phyloP scores from a whole-genome alignment of 2,113 vertebrate genomes.

The Butorides virescens region DNA sequence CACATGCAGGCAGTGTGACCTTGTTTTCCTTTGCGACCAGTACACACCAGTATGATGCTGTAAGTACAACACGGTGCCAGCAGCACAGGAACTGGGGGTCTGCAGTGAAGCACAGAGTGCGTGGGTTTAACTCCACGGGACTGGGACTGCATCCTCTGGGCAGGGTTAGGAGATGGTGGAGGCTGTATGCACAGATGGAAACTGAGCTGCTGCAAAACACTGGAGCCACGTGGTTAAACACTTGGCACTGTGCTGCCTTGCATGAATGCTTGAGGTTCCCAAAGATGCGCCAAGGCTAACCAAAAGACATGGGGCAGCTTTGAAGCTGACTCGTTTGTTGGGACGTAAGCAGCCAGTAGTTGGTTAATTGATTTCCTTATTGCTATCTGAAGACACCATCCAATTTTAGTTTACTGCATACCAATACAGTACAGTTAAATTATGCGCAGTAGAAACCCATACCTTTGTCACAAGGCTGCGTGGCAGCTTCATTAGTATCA shows the following conservation, averaged over 20 bases:
- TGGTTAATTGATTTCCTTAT: not conserved
- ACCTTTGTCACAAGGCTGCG: not conserved
- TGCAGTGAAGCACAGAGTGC: not conserved
- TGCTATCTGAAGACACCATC: not conserved
- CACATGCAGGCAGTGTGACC: accelerated
- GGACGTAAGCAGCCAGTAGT: not conserved
- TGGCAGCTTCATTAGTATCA: not conserved
- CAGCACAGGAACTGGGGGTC: not conserved
- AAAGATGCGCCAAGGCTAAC: not conserved
- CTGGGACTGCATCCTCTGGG: not conserved
- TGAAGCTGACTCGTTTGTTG: not conserved
- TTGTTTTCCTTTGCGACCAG: not conserved
- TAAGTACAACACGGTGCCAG: not conserved
- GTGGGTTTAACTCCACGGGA: not conserved
- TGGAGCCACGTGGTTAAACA: not conserved
- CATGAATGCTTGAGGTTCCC: not conserved
- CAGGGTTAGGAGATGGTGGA: not conserved
- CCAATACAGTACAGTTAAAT: not conserved
- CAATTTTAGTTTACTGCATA: not conserved
- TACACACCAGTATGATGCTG: accelerated
- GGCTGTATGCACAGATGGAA: not conserved
- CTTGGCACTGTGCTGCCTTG: not conserved
- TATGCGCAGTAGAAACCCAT: not conserved
- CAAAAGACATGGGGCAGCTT: not conserved
- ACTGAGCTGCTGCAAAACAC: not conserved